Evolutionary conservation across 2,888 invertebrate genomes (phyloP).

Genomic region (Xestia c-nigrum): DNA sequence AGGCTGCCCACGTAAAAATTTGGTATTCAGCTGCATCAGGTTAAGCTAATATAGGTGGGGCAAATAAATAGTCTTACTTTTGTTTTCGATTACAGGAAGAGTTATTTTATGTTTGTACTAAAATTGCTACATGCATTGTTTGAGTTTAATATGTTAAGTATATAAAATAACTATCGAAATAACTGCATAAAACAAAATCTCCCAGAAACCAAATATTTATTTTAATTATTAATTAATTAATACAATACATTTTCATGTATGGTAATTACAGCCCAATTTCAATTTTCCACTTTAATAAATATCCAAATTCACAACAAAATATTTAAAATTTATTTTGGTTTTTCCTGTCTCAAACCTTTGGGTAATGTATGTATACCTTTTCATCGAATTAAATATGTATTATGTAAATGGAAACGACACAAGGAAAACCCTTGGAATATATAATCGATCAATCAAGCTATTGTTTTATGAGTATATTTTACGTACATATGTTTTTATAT

Average conservation of each 20-base stretch:
- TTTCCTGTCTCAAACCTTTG: slow-evolving; percentile 20
- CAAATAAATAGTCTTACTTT: background rate
- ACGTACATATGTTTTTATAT: slow-evolving; percentile 23
- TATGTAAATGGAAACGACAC: slow-evolving; percentile 56
- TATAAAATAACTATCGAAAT: background rate
- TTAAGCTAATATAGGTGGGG: background rate
- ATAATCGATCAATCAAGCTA: slow-evolving; percentile 60
- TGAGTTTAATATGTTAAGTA: too few species aligned
- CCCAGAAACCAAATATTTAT: background rate
- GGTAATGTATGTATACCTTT: slow-evolving; percentile 54
- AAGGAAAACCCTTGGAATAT: slow-evolving; percentile 45
- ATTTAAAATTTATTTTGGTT: slow-evolving; percentile 26
- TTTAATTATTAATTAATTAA: background rate
- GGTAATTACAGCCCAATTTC: slow-evolving; percentile 8
- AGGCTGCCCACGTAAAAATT: background rate
- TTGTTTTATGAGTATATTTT: slow-evolving; percentile 35
- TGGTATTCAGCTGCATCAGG: background rate
- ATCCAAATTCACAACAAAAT: slow-evolving; percentile 25
- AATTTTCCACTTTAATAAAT: slow-evolving; percentile 16
- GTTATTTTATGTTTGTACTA: background rate
- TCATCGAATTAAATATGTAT: slow-evolving; percentile 58
- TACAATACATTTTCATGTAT: background rate
- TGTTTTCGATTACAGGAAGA: background rate
- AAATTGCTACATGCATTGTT: background rate
- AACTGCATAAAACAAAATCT: background rate